Percentiles rank a stretch among this genome's conserved stretches.
These are phyloP conservation scores for Anabas testudineus DNA, from an alignment of 2,797 vertebrate genomes.

Conservation along the genomic window DNA sequence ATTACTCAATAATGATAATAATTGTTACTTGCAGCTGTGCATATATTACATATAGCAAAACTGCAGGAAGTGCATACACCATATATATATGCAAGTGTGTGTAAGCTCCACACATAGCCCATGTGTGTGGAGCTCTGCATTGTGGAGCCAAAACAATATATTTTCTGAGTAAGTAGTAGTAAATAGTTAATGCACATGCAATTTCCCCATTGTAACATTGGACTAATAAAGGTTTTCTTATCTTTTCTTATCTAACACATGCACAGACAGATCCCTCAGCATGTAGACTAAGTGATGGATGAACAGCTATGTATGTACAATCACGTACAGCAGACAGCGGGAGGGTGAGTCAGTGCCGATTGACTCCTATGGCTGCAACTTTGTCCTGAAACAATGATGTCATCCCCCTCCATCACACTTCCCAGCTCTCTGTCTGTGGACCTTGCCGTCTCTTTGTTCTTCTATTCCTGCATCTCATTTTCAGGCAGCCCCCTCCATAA, in stretches of 20 bases:
- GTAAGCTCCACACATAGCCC: background rate
- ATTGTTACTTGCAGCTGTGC: background rate
- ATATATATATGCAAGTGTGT: background rate
- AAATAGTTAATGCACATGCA: too few relatives aligned
- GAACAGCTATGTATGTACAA: slow-evolving; percentile 12
- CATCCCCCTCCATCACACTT: slow-evolving; percentile 70
- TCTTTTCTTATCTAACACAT: too few relatives aligned
- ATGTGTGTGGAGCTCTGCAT: background rate
- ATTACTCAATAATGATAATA: background rate
- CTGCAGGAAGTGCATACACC: background rate
- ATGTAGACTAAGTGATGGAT: background rate
- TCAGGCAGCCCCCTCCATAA: slow-evolving; percentile 45
- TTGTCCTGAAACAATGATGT: slow-evolving; percentile 81
- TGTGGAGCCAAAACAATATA: background rate
- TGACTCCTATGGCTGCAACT: slow-evolving; percentile 69
- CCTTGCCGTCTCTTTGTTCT: slow-evolving; percentile 70
- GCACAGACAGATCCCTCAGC: background rate
- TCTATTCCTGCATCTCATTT: slow-evolving; percentile 55
- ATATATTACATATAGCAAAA: slow-evolving; percentile 3
- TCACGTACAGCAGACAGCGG: background rate
- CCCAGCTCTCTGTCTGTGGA: slow-evolving; percentile 58
- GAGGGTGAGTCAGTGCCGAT: slow-evolving; percentile 41
- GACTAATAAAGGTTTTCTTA: too few relatives aligned
- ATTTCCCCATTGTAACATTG: too few relatives aligned
- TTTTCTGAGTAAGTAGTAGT: slow-evolving; percentile 8